Evolutionary conservation across 1,140 invertebrate genomes (phyloP).

Genomic region (Sweltsa coloradensis): DNA sequence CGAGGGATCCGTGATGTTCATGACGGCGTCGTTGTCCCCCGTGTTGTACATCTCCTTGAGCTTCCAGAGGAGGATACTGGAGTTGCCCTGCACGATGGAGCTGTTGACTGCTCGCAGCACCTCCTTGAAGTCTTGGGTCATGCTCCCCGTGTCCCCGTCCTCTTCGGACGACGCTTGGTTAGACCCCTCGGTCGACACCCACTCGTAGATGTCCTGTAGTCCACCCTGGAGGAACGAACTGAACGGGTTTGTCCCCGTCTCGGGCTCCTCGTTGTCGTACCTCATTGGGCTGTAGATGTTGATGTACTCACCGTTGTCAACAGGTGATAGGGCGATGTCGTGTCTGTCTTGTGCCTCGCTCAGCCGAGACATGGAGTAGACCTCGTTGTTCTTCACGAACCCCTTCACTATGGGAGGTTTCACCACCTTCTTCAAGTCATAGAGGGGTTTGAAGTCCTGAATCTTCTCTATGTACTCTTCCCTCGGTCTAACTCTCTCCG

Average conservation of each 20-base stretch:
- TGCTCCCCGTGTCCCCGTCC: background rate
- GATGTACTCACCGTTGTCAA: too few relatives aligned
- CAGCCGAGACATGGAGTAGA: too few relatives aligned
- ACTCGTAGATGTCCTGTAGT: conserved; percentile 36
- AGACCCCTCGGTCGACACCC: conserved; percentile 27
- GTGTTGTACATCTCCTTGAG: conserved; percentile 36
- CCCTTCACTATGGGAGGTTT: too few relatives aligned
- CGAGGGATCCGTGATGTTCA: conserved; percentile 17
- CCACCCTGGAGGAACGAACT: conserved; percentile 24
- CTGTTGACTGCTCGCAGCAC: conserved; percentile 28
- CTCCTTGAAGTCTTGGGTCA: conserved; percentile 18
- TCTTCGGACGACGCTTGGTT: conserved; percentile 6
- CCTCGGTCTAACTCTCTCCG: too few relatives aligned
- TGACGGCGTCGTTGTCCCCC: conserved; percentile 23
- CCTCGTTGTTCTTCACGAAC: too few relatives aligned
- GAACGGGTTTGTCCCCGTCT: conserved; percentile 14
- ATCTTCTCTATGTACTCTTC: too few relatives aligned
- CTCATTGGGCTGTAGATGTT: too few relatives aligned
- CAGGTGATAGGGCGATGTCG: too few relatives aligned
- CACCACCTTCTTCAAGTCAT: too few relatives aligned
- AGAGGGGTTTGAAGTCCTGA: too few relatives aligned
- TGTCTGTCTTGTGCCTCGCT: too few relatives aligned
- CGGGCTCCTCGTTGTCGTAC: conserved; percentile 1
- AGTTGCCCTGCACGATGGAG: conserved; percentile 33
- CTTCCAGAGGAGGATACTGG: conserved; percentile 31